A percentile compares a stretch with the other conserved stretches of the same genome.
These are phyloP conservation scores for Orientallactaga sibirica DNA, from an alignment of 2,797 vertebrate species.

Conservation along the genomic window DNA sequence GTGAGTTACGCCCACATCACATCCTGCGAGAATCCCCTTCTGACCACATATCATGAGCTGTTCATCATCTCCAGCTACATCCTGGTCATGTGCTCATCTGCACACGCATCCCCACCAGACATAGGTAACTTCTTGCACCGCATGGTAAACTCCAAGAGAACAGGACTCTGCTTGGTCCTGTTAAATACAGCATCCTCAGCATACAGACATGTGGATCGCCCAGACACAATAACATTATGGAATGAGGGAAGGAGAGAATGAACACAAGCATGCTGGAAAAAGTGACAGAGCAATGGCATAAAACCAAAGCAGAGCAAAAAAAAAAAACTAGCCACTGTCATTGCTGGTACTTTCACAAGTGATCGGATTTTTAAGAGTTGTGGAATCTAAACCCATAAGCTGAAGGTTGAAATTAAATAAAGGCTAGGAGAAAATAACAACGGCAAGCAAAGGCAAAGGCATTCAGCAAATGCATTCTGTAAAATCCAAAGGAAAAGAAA, in stretches of 20 bases:
- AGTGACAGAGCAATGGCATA: neutral
- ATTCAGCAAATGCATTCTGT: neutral
- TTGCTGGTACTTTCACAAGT: neutral
- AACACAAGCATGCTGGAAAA: neutral
- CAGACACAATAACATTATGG: neutral
- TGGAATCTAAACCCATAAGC: neutral
- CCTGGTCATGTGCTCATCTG: too few relatives aligned
- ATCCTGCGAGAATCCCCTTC: neutral
- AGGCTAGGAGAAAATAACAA: neutral
- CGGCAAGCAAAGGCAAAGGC: neutral
- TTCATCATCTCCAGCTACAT: neutral
- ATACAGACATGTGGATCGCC: neutral
- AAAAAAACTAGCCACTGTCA: neutral
- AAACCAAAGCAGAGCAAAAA: neutral
- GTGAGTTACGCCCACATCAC: accelerated
- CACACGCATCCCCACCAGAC: neutral
- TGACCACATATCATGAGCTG: neutral
- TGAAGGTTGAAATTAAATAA: neutral
- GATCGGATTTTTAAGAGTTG: neutral
- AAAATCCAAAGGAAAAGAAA: neutral
- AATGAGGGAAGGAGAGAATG: neutral
- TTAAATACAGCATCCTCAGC: neutral
- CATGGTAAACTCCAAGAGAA: accelerated
- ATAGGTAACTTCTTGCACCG: too few relatives aligned
- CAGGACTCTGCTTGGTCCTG: neutral